Evolutionary conservation across 2,888 invertebrate species (phyloP), one percentile per base, ranked within the genome.

Genomic region (Caenorhabditis plicata): DNA sequence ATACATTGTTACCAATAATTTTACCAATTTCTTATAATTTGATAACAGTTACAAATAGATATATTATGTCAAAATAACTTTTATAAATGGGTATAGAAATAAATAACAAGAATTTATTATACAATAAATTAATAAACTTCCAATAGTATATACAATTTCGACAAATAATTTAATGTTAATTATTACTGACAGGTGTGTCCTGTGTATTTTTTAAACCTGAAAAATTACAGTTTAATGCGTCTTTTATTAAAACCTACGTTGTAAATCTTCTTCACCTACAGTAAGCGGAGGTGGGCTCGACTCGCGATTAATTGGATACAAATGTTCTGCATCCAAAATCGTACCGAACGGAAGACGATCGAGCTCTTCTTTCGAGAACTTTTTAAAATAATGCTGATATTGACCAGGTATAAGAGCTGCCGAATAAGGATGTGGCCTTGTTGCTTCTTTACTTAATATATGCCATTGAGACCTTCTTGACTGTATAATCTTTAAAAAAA

Each of bases 321-420:
- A 51, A 15, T 72, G 54, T 2, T 57, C 55, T 29, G 87, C 87
- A 75, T 88, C 88, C 51, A 92, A 80, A 60, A 90, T 89, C 8
- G 95, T 93, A 82, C 91, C 93, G 43, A 98, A 81, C 1, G 98
- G 98, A 84, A 93, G 88, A 80, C 90, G 89, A 52, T 96, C 85
- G 53, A 98, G 85, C 83, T 95, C 92, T 13, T 88, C 87, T 5
- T 91, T 85, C 2, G 89, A 88, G 82, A 91, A 94, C 87, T 83
- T 84, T 77, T 88, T 87, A 83, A 89, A 94, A 81, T 87, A 87
- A 82, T 93, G 91, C 71, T 90, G 89, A 84, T 88, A 96, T 84
- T 98, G 98, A n/a, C 95, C 95, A 31, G 94, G 92, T 74, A 98
- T 88, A 64, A 98, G 85, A 38, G 95, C 88, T 60, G 94, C 88